Conservation (phyloP, 2,888 invertebrate genomes). For the Cremastinae sp. region DNA sequence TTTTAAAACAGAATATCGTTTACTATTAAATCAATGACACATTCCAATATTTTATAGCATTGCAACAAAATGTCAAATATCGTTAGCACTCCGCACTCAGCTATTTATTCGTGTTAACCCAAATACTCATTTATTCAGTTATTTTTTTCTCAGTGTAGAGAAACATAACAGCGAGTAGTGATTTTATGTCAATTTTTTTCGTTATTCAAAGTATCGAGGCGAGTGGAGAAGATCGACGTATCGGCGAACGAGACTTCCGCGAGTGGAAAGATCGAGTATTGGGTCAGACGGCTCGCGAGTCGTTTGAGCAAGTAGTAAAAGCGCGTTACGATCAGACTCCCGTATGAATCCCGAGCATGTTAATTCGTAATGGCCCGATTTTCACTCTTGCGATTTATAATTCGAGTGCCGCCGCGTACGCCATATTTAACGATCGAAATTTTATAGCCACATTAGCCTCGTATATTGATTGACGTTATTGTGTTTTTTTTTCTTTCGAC, state of each 20-base stretch:
- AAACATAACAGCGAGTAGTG: too few relatives aligned
- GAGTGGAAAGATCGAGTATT: conserved; percentile 61
- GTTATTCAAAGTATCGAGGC: neutral
- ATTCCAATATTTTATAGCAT: too few relatives aligned
- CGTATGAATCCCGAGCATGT: neutral
- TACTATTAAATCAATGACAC: too few relatives aligned
- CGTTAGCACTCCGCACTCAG: too few relatives aligned
- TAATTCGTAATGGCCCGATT: conserved; percentile 8
- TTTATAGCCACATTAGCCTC: neutral
- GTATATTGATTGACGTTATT: neutral
- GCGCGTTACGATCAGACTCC: conserved; percentile 51
- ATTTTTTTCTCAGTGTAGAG: too few relatives aligned
- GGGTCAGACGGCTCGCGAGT: conserved; percentile 47
- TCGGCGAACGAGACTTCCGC: conserved; percentile 8
- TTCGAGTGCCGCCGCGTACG: neutral
- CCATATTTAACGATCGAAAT: conserved; percentile 4
- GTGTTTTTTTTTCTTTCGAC: conserved; percentile 60
- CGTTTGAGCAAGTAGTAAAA: conserved; percentile 60
- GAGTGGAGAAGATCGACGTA: conserved; percentile 42
- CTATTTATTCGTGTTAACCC: too few relatives aligned
- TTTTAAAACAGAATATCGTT: too few relatives aligned
- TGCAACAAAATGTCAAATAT: too few relatives aligned
- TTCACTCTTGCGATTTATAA: conserved; percentile 28
- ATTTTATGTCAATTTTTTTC: too few relatives aligned
- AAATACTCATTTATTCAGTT: too few relatives aligned